Evolutionary conservation across 1,140 invertebrate species (phyloP).

Genomic region (Thaumetopoea pityocampa): DNA sequence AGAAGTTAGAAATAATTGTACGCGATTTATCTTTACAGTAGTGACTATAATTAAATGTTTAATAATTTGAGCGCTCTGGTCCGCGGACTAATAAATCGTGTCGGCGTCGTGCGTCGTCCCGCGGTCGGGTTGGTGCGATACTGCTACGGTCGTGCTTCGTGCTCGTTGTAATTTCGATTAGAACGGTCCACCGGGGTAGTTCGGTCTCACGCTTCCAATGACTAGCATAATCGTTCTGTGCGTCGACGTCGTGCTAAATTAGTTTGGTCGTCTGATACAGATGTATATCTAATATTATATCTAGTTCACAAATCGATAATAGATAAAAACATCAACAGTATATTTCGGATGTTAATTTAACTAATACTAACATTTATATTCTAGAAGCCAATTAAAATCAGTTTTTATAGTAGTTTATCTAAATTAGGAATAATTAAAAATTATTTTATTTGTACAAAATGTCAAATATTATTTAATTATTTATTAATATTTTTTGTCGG

Average conservation of each 20-base stretch:
- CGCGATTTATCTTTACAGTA: conserved; percentile 47
- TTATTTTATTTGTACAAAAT: too few species aligned
- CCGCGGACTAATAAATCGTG: conserved; percentile 54
- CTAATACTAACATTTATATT: too few species aligned
- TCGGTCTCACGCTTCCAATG: conserved; percentile 63
- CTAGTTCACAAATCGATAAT: too few species aligned
- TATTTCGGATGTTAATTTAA: too few species aligned
- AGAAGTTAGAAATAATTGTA: conserved; percentile 53
- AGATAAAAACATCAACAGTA: too few species aligned
- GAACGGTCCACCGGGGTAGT: conserved; percentile 49
- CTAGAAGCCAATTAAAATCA: too few species aligned
- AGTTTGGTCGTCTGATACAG: conserved; percentile 11
- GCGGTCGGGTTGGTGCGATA: conserved; percentile 32
- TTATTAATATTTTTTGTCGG: too few species aligned
- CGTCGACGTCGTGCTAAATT: conserved; percentile 38
- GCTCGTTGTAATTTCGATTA: conserved; percentile 59
- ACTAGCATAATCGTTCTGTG: conserved; percentile 43
- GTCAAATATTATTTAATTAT: too few species aligned
- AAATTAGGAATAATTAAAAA: too few species aligned
- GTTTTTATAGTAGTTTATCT: too few species aligned
- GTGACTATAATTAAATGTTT: conserved; percentile 60
- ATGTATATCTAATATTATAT: too few species aligned
- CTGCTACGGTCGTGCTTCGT: conserved; percentile 51
- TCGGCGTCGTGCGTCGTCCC: conserved; percentile 4
- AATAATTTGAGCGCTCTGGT: conserved; percentile 47